Evolutionary conservation across 2,113 vertebrate species (phyloP).

Genomic region (Phoenicopterus ruber): DNA sequence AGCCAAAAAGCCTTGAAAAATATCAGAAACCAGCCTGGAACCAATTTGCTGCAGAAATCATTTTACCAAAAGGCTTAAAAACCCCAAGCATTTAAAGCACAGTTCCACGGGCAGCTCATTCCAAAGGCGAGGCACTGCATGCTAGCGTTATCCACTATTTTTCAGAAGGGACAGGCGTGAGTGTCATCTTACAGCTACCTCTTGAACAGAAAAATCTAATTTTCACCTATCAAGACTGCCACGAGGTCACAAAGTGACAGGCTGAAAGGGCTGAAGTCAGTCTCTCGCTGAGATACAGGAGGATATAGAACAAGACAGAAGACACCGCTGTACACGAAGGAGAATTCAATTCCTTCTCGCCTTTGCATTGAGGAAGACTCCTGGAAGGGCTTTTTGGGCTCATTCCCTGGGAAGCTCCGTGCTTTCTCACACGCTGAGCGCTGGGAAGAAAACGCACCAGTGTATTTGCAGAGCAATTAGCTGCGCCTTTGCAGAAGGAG

Average conservation of each 20-base stretch:
- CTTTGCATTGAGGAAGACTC: background rate
- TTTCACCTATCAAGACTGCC: background rate
- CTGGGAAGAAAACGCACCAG: background rate
- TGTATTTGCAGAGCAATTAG: conserved; percentile 1
- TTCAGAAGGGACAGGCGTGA: background rate
- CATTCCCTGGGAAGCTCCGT: background rate
- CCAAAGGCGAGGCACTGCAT: background rate
- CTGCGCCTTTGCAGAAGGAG: background rate
- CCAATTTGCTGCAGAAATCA: background rate
- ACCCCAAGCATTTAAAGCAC: background rate
- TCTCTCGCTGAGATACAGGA: background rate
- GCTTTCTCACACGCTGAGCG: background rate
- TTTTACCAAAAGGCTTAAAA: background rate
- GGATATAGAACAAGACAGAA: background rate
- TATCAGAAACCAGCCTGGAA: background rate
- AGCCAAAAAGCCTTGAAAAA: background rate
- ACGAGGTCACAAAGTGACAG: background rate
- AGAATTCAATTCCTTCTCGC: background rate
- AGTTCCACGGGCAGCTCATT: background rate
- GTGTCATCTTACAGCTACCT: background rate
- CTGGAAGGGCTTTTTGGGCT: background rate
- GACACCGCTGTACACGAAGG: background rate
- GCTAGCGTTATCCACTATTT: background rate
- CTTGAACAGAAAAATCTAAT: background rate
- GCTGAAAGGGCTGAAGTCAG: background rate